Percentiles rank a stretch among this genome's conserved stretches.
Conservation (phyloP, 2,797 vertebrate genomes). For the Peromyscus melanophrys region DNA sequence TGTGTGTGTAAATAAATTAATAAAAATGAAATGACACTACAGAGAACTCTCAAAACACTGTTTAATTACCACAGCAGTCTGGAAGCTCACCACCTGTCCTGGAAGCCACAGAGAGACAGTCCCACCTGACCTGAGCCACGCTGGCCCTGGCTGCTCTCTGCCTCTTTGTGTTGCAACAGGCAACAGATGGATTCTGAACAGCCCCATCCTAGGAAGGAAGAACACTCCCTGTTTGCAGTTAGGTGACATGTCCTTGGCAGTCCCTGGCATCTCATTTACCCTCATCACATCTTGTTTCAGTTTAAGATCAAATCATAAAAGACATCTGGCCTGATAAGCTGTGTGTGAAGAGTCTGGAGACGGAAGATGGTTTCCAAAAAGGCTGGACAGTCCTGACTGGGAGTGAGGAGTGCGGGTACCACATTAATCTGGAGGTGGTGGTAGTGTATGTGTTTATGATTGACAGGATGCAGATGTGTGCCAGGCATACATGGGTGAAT, state of each 20-base stretch:
- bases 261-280: neutral
- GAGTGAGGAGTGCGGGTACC: fast-evolving
- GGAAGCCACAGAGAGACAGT: neutral
- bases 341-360: neutral
- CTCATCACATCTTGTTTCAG: constrained; percentile 23
- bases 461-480: neutral
- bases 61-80: neutral
- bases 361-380: neutral
- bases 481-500: too few relatives aligned
- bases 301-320: constrained; percentile 51
- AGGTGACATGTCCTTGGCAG: neutral
- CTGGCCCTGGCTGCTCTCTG: neutral
- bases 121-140: neutral
- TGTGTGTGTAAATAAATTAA: neutral
- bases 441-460: neutral
- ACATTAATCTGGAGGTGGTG: fast-evolving
- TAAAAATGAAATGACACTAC: neutral
- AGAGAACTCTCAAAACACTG: neutral
- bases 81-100: neutral
- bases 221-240: neutral
- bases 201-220: neutral
- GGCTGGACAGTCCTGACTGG: neutral
- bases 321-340: neutral
- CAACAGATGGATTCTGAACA: constrained; percentile 3
- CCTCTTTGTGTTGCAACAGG: neutral